Conservation (phyloP, 2,113 vertebrate genomes). For the Gymnarchus niloticus region DNA sequence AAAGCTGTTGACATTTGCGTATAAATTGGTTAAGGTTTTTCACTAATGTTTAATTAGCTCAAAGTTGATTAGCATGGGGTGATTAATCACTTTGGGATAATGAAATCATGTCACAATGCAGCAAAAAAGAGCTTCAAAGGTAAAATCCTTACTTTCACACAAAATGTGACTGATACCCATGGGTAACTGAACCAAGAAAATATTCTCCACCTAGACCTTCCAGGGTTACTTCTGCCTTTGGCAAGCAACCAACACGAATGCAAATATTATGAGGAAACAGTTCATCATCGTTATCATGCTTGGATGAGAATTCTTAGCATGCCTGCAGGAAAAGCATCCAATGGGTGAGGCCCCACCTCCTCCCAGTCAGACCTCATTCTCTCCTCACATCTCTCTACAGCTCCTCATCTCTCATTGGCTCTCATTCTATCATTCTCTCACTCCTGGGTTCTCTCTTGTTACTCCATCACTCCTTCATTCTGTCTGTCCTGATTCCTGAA, state of each 20-base stretch:
- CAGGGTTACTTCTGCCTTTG: background rate
- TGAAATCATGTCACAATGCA: background rate
- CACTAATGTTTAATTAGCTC: background rate
- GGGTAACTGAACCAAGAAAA: background rate
- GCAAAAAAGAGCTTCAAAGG: background rate
- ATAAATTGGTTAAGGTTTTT: background rate
- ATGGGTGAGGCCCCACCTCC: background rate
- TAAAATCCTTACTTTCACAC: background rate
- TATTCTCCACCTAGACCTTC: background rate
- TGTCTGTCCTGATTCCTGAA: background rate
- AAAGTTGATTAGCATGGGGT: background rate
- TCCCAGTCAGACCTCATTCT: background rate
- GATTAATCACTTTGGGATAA: slow-evolving; percentile 5
- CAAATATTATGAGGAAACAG: slow-evolving; percentile 1
- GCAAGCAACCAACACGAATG: background rate
- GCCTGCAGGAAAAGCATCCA: background rate
- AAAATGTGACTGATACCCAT: background rate
- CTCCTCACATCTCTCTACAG: background rate
- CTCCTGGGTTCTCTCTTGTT: background rate
- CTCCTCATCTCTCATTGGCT: background rate
- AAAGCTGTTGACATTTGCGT: background rate
- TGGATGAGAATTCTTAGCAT: background rate
- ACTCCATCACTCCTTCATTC: slow-evolving; percentile 8
- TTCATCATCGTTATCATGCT: background rate
- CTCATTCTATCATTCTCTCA: background rate